Percentiles rank a stretch among this genome's conserved stretches.
Evolutionary conservation across 2,888 invertebrate genomes (phyloP).

Genomic region (Yponomeuta cagnagella): DNA sequence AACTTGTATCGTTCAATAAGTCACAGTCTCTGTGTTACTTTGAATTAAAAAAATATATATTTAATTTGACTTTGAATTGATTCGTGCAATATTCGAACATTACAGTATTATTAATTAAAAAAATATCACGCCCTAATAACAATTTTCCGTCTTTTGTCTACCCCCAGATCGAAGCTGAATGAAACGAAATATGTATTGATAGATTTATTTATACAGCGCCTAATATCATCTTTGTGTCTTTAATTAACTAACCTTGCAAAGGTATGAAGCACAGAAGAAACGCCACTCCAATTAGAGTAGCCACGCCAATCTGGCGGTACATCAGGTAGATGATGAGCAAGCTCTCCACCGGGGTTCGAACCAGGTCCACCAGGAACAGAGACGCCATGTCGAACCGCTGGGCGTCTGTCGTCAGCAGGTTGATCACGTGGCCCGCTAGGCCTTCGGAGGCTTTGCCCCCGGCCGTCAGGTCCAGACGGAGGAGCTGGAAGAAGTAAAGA

Average conservation of each 20-base stretch:
- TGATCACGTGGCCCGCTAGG: constrained; percentile 80
- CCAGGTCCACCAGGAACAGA: constrained; percentile 87
- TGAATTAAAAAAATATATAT: no score
- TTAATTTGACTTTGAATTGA: no score
- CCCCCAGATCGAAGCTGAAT: no score
- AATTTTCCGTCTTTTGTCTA: no score
- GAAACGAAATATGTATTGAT: no score
- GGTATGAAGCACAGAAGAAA: constrained; percentile 78
- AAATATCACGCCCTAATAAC: no score
- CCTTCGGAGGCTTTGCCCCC: constrained; percentile 75
- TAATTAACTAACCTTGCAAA: constrained; percentile 66
- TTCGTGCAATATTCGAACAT: no score
- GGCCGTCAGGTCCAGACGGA: constrained; percentile 82
- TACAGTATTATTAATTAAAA: no score
- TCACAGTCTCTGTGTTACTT: no score
- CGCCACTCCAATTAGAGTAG: constrained; percentile 76
- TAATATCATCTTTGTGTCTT: no score
- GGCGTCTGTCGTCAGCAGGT: constrained; percentile 91
- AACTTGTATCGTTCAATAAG: no score
- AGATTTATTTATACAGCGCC: no score
- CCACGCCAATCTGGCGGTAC: constrained; percentile 75
- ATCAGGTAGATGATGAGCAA: constrained; percentile 84
- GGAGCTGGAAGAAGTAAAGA: constrained; percentile 64
- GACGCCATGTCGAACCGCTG: constrained; percentile 89
- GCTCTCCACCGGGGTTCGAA: constrained; percentile 89